Conservation (phyloP, 1,140 invertebrate species). For the Heterodera carotae region DNA sequence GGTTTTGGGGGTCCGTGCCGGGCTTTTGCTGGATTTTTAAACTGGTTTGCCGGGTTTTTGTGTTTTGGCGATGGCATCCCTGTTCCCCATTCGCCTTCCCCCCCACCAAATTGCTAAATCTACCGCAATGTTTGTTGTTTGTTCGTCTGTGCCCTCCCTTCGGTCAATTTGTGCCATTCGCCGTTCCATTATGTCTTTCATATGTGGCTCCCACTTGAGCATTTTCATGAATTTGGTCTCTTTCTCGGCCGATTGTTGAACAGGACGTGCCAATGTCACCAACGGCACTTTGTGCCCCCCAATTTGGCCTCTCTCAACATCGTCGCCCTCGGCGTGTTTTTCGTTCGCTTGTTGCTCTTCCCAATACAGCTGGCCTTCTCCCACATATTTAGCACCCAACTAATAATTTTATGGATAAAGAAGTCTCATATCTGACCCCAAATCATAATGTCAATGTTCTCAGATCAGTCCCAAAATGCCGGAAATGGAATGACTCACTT, state of each 20-base stretch:
- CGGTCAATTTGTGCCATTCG: not conserved
- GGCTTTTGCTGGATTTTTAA: too few relatives aligned
- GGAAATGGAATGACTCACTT: too few relatives aligned
- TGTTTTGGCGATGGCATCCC: too few relatives aligned
- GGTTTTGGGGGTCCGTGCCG: too few relatives aligned
- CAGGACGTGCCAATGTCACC: not conserved
- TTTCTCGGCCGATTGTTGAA: not conserved
- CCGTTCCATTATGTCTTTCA: not conserved
- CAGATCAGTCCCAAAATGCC: too few relatives aligned
- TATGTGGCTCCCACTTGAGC: not conserved
- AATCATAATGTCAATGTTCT: not conserved
- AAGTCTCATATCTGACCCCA: too few relatives aligned
- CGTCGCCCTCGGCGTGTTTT: not conserved
- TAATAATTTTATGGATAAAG: slow-evolving; percentile 29
- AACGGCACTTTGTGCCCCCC: not conserved
- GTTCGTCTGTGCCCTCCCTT: not conserved
- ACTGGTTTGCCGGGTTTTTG: too few relatives aligned
- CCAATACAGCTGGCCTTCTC: slow-evolving; percentile 24
- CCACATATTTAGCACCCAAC: slow-evolving; percentile 45
- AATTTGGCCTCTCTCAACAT: not conserved
- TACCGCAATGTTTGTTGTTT: not conserved
- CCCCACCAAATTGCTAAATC: too few relatives aligned
- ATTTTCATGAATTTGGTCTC: not conserved
- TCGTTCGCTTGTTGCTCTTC: not conserved
- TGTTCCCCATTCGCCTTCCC: too few relatives aligned